A percentile compares a stretch with the other conserved stretches of the same genome.
These are phyloP conservation scores for Syngnathus scovelli DNA, from an alignment of 2,113 vertebrate genomes.

Conservation along the genomic window DNA sequence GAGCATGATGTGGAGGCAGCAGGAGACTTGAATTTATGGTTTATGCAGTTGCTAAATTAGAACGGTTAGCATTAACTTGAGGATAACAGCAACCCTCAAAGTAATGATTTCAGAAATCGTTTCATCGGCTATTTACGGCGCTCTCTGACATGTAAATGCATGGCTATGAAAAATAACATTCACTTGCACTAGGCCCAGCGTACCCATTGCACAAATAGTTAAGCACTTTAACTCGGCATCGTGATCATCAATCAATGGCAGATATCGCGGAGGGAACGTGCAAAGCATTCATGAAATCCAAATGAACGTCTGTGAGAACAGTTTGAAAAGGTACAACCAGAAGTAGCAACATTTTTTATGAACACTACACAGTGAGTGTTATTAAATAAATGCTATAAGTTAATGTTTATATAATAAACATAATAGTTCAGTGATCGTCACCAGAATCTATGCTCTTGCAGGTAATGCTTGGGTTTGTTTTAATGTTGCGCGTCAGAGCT, in stretches of 20 bases:
- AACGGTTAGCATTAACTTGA: background rate
- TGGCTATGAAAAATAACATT: constrained; percentile 2
- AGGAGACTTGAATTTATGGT: constrained; percentile 13
- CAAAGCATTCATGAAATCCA: background rate
- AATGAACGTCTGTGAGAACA: background rate
- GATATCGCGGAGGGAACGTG: background rate
- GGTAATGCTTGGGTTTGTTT: too few relatives aligned
- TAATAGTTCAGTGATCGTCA: too few relatives aligned
- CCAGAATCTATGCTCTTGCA: too few relatives aligned
- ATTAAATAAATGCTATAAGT: too few relatives aligned
- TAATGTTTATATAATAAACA: too few relatives aligned
- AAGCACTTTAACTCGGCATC: background rate
- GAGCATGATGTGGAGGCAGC: background rate
- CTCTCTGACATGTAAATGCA: background rate
- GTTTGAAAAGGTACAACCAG: background rate
- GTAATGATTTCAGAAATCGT: background rate
- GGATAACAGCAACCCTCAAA: background rate
- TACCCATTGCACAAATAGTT: background rate
- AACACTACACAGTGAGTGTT: too few relatives aligned
- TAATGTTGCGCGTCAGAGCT: too few relatives aligned
- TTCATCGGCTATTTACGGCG: background rate
- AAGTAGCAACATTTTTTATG: too few relatives aligned
- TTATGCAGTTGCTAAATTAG: background rate
- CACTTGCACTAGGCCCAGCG: background rate
- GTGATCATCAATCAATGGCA: background rate